Evolutionary conservation across 2,113 vertebrate genomes (phyloP).

Genomic region (Phasianus colchicus): DNA sequence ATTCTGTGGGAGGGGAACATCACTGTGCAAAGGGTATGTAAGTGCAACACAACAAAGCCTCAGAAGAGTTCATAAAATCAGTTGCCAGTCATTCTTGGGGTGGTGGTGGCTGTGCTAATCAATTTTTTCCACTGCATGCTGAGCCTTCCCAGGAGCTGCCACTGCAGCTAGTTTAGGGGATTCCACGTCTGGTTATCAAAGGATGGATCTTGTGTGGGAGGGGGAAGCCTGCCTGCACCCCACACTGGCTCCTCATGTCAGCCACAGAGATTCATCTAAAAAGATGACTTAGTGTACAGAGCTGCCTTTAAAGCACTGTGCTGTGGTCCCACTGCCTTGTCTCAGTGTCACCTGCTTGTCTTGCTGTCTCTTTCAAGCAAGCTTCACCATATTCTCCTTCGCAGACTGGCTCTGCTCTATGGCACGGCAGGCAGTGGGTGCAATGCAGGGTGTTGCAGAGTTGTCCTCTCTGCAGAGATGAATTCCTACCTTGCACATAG

Average conservation of each 20-base stretch:
- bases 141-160: background rate
- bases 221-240: slow-evolving; percentile 57
- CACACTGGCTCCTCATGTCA: background rate
- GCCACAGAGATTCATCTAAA: background rate
- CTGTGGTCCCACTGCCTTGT: background rate
- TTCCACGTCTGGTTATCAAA: slow-evolving; percentile 43
- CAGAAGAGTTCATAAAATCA: slow-evolving; percentile 2
- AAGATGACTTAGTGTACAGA: background rate
- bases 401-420: background rate
- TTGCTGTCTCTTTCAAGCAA: background rate
- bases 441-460: background rate
- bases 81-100: background rate
- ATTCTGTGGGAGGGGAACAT: slow-evolving; percentile 1
- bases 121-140: slow-evolving; percentile 23
- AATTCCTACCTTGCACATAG: background rate
- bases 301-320: background rate
- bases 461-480: background rate
- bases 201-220: slow-evolving; percentile 54
- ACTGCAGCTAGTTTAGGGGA: slow-evolving; percentile 31
- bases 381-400: background rate
- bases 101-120: background rate
- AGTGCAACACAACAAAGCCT: slow-evolving; percentile 35
- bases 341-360: background rate
- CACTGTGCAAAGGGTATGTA: background rate
- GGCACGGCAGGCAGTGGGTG: background rate